phyloP scores from a whole-genome alignment of 2,888 invertebrate species.

The Pogonocherus hispidulus region DNA sequence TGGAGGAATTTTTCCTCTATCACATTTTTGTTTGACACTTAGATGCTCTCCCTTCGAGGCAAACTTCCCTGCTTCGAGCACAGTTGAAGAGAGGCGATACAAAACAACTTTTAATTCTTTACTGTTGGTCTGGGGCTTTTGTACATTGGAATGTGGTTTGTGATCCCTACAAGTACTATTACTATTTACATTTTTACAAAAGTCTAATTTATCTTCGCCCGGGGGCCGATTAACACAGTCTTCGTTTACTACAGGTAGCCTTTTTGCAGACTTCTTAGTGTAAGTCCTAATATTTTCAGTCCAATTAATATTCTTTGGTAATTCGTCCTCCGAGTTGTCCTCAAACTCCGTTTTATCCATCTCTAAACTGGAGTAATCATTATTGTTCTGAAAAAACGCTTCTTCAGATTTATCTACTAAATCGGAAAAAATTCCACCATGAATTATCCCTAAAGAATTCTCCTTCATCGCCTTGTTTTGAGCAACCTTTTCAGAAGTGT shows the following conservation, averaged over 20 bases:
- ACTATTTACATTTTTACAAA: conserved; percentile 51
- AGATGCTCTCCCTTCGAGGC: conserved; percentile 38
- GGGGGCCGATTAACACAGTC: conserved; percentile 47
- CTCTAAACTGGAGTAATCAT: conserved; percentile 15
- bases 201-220: conserved; percentile 44
- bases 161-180: conserved; percentile 39
- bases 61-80: conserved; percentile 32
- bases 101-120: conserved; percentile 48
- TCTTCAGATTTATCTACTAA: conserved; percentile 32
- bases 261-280: conserved; percentile 41
- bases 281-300: conserved; percentile 51
- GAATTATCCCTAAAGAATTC: conserved; percentile 24
- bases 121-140: conserved; percentile 40
- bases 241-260: conserved; percentile 41
- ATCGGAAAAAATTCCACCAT: conserved; percentile 36
- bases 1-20: conserved; percentile 49
- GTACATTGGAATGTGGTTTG: conserved; percentile 49
- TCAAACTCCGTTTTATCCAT: conserved; percentile 6
- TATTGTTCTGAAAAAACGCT: conserved; percentile 29
- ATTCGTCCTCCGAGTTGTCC: conserved; percentile 32
- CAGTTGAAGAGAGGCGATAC: conserved; percentile 38
- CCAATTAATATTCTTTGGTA: conserved; percentile 50
- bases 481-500: conserved; percentile 20
- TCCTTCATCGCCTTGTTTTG: conserved; percentile 20
- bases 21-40: conserved; percentile 49